Evolutionary conservation across 2,113 vertebrate genomes (phyloP).

Genomic region (Monopterus albus): DNA sequence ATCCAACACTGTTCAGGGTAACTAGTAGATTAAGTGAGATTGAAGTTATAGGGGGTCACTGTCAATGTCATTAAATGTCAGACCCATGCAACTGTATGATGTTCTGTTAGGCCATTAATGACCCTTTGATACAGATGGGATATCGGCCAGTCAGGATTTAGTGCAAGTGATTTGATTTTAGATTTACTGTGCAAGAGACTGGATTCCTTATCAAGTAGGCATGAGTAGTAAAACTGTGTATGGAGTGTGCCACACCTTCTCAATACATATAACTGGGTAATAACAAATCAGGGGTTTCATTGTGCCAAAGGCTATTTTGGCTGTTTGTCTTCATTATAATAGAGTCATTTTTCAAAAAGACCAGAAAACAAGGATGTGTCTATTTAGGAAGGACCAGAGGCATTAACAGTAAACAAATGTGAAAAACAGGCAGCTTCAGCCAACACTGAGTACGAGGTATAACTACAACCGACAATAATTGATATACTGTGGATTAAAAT

Average conservation of each 20-base stretch:
- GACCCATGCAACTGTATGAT: background rate
- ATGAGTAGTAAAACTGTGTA: background rate
- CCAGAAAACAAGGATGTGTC: slow-evolving; percentile 41
- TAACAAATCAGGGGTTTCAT: slow-evolving; percentile 52
- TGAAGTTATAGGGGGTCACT: background rate
- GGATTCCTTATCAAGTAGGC: background rate
- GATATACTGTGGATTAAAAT: no score
- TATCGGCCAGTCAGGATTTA: background rate
- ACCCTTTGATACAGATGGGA: background rate
- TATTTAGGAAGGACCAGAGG: slow-evolving; percentile 59
- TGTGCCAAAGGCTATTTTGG: slow-evolving; percentile 56
- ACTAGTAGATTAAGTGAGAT: no score
- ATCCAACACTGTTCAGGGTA: background rate
- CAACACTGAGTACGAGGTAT: background rate
- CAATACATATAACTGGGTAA: slow-evolving; percentile 53
- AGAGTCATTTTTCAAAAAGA: slow-evolving; percentile 60
- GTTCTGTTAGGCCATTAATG: background rate
- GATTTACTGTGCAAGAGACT: background rate
- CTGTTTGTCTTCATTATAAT: slow-evolving; percentile 54
- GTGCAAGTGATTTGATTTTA: background rate
- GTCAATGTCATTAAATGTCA: background rate
- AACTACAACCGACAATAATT: no score
- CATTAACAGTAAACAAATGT: slow-evolving; percentile 46
- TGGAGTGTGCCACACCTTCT: slow-evolving; percentile 23
- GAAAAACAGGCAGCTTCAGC: background rate